Evolutionary conservation across 2,797 vertebrate species (phyloP).

Genomic region (Ctenosaura bakeri): DNA sequence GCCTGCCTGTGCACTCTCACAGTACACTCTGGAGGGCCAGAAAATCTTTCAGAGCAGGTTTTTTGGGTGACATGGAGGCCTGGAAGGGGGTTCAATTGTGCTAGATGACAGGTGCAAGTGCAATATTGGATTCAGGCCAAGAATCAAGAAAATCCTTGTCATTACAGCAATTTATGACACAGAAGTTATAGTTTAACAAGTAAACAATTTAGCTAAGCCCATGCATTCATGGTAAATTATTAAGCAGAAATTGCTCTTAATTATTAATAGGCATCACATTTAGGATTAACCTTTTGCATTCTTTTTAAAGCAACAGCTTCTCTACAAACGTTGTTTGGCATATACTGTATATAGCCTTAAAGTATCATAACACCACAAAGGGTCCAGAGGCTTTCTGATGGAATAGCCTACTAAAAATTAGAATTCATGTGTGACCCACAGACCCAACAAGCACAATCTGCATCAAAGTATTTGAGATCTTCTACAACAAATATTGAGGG

Average conservation of each 20-base stretch:
- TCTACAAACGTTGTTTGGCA: not conserved
- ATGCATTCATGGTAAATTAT: not conserved
- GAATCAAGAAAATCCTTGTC: not conserved
- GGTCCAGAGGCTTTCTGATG: not conserved
- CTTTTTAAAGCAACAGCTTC: slow-evolving; percentile 24
- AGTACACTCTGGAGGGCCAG: not conserved
- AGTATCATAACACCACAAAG: not conserved
- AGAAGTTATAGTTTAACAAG: slow-evolving; percentile 16
- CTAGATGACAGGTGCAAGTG: not conserved
- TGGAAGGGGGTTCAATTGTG: not conserved
- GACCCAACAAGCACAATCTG: not conserved
- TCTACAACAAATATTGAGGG: no score
- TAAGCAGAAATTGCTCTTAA: slow-evolving; percentile 69
- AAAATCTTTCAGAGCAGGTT: not conserved
- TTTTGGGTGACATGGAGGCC: not conserved
- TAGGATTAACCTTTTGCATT: slow-evolving; percentile 79
- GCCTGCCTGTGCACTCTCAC: not conserved
- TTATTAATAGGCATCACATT: slow-evolving; percentile 71
- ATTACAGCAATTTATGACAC: slow-evolving; percentile 48
- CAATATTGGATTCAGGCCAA: not conserved
- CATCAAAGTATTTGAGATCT: not conserved
- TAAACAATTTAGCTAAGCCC: not conserved
- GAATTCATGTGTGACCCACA: not conserved
- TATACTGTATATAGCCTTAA: not conserved
- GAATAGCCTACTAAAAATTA: not conserved